These are phyloP conservation scores for Latheticus oryzae DNA, from an alignment of 2,888 invertebrate species.

Conservation along the genomic window DNA sequence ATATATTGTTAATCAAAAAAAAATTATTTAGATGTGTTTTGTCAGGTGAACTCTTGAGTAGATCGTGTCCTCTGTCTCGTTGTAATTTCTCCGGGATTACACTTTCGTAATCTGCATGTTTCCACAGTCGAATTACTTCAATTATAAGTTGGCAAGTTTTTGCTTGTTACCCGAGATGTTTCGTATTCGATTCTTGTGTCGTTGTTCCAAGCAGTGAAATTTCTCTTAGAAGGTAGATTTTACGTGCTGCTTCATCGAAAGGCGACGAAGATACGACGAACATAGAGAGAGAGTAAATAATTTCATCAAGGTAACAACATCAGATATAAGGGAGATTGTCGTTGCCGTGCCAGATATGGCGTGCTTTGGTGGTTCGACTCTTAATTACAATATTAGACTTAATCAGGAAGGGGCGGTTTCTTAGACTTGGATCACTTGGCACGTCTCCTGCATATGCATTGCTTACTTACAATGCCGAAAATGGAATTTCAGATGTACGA, in stretches of 20 bases:
- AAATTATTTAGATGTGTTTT: no score
- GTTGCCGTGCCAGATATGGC: slow-evolving; percentile 40
- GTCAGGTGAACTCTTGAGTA: no score
- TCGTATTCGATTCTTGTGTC: slow-evolving; percentile 32
- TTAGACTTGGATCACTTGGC: slow-evolving; percentile 37
- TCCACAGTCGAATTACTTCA: slow-evolving; percentile 18
- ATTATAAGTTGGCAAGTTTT: slow-evolving; percentile 26
- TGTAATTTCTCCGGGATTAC: slow-evolving; percentile 9
- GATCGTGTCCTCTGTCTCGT: background rate
- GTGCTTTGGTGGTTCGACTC: slow-evolving; percentile 52
- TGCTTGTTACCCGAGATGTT: slow-evolving; percentile 15
- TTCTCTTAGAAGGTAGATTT: slow-evolving; percentile 26
- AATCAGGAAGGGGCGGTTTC: slow-evolving; percentile 54
- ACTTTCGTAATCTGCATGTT: slow-evolving; percentile 17
- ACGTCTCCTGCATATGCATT: slow-evolving; percentile 57
- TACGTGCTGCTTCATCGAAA: slow-evolving; percentile 22
- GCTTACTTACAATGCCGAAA: slow-evolving; percentile 48
- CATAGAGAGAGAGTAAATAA: slow-evolving; percentile 40
- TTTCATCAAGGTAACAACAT: slow-evolving; percentile 43
- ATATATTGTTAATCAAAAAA: no score
- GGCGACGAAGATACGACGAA: slow-evolving; percentile 31
- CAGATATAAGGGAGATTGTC: slow-evolving; percentile 39
- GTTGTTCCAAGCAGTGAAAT: slow-evolving; percentile 24
- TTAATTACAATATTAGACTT: slow-evolving; percentile 57
- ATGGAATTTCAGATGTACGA: slow-evolving; percentile 47